These are phyloP conservation scores for Tinamus major DNA, from an alignment of 2,797 vertebrate genomes.

Conservation along the genomic window DNA sequence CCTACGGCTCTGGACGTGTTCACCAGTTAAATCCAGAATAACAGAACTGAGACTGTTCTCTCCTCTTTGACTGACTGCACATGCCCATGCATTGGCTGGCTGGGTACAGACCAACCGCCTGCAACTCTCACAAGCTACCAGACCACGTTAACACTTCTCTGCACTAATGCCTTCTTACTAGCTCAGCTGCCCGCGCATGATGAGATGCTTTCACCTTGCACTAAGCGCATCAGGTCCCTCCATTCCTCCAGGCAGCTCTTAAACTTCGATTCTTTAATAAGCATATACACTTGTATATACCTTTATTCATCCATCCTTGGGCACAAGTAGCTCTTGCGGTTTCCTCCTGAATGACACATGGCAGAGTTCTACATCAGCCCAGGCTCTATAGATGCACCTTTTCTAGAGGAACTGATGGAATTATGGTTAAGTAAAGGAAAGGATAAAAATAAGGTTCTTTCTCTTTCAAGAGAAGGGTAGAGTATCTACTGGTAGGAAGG, in stretches of 20 bases:
- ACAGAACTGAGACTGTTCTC: neutral
- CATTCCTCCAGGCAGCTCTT: neutral
- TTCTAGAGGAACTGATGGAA: neutral
- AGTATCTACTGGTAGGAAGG: neutral
- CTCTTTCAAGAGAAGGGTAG: neutral
- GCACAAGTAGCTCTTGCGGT: neutral
- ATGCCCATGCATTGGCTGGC: neutral
- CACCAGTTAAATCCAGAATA: neutral
- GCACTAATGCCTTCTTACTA: neutral
- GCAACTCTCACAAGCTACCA: neutral
- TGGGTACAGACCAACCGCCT: rapidly evolving
- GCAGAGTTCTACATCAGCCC: neutral
- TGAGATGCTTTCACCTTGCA: neutral
- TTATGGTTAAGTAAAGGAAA: neutral
- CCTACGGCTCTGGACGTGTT: neutral
- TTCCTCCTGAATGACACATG: neutral
- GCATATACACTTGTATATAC: neutral
- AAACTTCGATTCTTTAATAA: neutral
- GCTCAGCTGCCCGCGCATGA: neutral
- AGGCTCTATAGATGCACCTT: neutral
- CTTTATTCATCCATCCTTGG: neutral
- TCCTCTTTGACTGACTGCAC: neutral
- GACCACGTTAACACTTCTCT: neutral
- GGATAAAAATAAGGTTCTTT: neutral
- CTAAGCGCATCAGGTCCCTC: neutral